Evolutionary conservation across 30 jellyfish, hydroid and myxozoan species (phyloP).

Genomic region (Aurelia aurita): DNA sequence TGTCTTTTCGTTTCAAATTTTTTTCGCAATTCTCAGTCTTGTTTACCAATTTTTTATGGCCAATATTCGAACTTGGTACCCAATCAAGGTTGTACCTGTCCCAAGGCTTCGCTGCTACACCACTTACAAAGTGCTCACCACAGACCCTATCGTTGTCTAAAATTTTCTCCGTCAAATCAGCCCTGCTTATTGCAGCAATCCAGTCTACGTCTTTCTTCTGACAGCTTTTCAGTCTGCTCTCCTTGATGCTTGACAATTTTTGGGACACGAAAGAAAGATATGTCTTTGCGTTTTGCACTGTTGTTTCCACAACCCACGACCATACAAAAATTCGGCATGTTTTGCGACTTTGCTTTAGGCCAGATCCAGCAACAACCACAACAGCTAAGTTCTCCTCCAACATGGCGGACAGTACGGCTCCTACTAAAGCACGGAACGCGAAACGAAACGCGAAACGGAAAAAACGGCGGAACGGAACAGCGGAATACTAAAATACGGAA

Average conservation of each 20-base stretch:
- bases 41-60: background rate
- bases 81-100: background rate
- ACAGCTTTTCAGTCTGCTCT: background rate
- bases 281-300: slow-evolving; percentile 6
- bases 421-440: too few relatives aligned
- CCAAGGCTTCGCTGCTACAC: background rate
- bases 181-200: background rate
- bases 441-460: too few relatives aligned
- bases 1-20: background rate
- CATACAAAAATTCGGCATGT: slow-evolving; percentile 1
- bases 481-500: too few relatives aligned
- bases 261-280: background rate
- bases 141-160: background rate
- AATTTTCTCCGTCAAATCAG: background rate
- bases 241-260: background rate
- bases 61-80: background rate
- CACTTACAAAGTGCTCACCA: background rate
- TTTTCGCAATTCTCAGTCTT: background rate
- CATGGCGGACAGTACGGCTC: slow-evolving; percentile 31
- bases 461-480: too few relatives aligned
- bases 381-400: slow-evolving; percentile 16
- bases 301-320: slow-evolving; percentile 5
- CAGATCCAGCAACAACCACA: background rate
- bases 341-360: slow-evolving; percentile 20
- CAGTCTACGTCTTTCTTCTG: slow-evolving; percentile 1